These are phyloP conservation scores for Metaphire vulgaris DNA, from an alignment of 1,140 invertebrate genomes.

Conservation along the genomic window DNA sequence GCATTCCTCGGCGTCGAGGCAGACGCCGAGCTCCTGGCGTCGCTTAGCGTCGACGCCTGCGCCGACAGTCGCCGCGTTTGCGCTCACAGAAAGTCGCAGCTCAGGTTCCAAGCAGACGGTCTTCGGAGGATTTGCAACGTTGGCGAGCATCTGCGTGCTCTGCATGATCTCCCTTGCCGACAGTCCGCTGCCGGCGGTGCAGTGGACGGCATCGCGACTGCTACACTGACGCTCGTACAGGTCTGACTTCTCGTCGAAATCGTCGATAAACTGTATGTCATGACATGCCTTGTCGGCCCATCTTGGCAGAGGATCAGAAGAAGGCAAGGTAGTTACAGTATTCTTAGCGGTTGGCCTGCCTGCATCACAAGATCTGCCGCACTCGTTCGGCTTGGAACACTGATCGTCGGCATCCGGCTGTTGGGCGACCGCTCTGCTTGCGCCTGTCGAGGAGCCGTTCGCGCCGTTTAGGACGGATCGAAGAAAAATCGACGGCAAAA, in stretches of 20 bases:
- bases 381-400: neutral
- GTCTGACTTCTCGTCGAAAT: constrained; percentile 36
- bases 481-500: neutral
- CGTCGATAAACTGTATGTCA: constrained; percentile 32
- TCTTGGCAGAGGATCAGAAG: constrained; percentile 33
- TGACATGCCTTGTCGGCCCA: constrained; percentile 48
- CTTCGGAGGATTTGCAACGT: neutral
- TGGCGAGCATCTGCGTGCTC: constrained; percentile 3
- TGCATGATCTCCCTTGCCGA: constrained; percentile 8
- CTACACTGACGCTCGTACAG: constrained; percentile 9
- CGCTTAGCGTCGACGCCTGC: neutral
- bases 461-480: neutral
- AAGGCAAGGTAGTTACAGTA: neutral
- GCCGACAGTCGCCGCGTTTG: neutral
- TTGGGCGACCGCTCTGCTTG: too few relatives aligned
- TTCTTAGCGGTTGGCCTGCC: neutral
- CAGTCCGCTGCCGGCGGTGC: neutral
- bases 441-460: constrained; percentile 13
- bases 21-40: neutral
- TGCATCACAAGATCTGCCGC: neutral
- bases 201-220: neutral
- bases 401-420: constrained; percentile 15
- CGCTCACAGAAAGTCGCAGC: neutral
- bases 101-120: neutral
- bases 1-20: neutral